These are phyloP conservation scores for Taenaris catops DNA, from an alignment of 2,888 invertebrate genomes.

Conservation along the genomic window DNA sequence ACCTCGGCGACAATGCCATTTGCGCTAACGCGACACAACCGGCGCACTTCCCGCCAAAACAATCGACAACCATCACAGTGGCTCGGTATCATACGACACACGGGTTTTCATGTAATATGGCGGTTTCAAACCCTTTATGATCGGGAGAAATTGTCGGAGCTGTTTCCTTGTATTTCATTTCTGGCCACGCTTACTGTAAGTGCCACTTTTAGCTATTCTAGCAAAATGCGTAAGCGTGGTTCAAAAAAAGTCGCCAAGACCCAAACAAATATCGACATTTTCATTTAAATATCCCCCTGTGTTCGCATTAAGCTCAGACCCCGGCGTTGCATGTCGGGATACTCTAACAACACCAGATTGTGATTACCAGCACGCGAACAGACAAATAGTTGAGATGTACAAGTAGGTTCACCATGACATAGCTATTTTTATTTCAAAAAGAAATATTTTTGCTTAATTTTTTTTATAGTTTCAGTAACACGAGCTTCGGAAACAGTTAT, in stretches of 20 bases:
- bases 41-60: constrained; percentile 40
- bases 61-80: constrained; percentile 37
- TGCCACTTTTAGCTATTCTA: too few relatives aligned
- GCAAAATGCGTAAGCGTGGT: too few relatives aligned
- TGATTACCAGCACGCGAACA: constrained; percentile 13
- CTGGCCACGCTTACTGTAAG: too few relatives aligned
- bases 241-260: background rate
- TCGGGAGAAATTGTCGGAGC: too few relatives aligned
- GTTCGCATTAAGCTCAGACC: constrained; percentile 5
- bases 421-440: too few relatives aligned
- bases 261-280: constrained; percentile 7
- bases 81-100: constrained; percentile 36
- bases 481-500: too few relatives aligned
- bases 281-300: constrained; percentile 1
- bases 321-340: constrained; percentile 13
- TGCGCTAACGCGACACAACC: constrained; percentile 29
- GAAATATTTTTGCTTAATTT: too few relatives aligned
- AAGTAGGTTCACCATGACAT: constrained; percentile 4
- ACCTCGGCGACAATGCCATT: constrained; percentile 55
- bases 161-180: too few relatives aligned
- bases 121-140: too few relatives aligned
- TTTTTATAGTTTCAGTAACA: too few relatives aligned
- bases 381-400: constrained; percentile 10
- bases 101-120: constrained; percentile 36
- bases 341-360: constrained; percentile 10